These are phyloP conservation scores for Popillia japonica DNA, from an alignment of 1,140 invertebrate genomes.

Conservation along the genomic window DNA sequence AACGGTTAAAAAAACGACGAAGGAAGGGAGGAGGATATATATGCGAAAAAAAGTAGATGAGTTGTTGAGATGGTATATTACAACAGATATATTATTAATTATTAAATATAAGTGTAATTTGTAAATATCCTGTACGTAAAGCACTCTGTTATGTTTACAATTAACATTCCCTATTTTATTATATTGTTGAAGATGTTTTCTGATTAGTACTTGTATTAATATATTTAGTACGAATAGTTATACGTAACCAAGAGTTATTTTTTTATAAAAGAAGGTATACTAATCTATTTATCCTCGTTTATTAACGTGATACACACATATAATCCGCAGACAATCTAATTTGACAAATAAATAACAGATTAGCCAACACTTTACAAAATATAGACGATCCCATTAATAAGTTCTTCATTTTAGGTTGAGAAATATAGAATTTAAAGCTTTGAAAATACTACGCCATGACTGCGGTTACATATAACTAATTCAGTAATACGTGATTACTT, in stretches of 20 bases:
- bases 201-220: slow-evolving; percentile 42
- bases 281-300: not conserved
- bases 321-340: slow-evolving; percentile 15
- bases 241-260: not conserved
- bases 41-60: slow-evolving; percentile 37
- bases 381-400: too few species aligned
- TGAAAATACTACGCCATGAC: too few species aligned
- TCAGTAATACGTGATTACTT: slow-evolving; percentile 23
- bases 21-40: not conserved
- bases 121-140: slow-evolving; percentile 49
- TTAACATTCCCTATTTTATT: slow-evolving; percentile 44
- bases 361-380: too few species aligned
- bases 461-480: slow-evolving; percentile 24
- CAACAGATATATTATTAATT: slow-evolving; percentile 27
- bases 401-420: too few species aligned
- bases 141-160: slow-evolving; percentile 37
- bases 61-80: not conserved
- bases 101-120: slow-evolving; percentile 49
- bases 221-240: slow-evolving; percentile 24
- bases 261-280: not conserved
- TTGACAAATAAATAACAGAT: slow-evolving; percentile 1
- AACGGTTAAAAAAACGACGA: not conserved
- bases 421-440: too few species aligned
- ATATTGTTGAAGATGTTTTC: slow-evolving; percentile 44
- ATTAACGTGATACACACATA: not conserved